A percentile compares a stretch with the other conserved stretches of the same genome.
Conservation (phyloP, 2,797 vertebrate genomes). For the Myiothlypis chrysogaster region DNA sequence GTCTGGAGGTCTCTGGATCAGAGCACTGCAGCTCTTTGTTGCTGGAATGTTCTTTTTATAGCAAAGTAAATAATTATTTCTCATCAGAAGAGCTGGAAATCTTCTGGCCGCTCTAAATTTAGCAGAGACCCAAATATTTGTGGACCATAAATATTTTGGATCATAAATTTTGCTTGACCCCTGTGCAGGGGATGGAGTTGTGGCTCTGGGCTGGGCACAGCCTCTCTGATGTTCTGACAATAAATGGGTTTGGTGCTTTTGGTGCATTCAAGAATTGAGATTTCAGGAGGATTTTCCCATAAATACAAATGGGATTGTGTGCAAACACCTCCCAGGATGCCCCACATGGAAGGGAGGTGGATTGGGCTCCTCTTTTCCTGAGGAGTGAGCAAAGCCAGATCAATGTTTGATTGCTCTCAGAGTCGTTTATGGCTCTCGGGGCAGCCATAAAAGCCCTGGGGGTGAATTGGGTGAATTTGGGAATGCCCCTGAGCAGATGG, state of each 20-base stretch:
- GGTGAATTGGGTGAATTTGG: background rate
- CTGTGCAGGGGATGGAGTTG: background rate
- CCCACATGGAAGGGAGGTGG: background rate
- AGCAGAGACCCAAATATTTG: conserved; percentile 39
- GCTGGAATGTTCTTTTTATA: conserved; percentile 59
- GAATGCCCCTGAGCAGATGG: background rate
- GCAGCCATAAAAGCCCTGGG: background rate
- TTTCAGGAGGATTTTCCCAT: background rate
- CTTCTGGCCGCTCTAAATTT: conserved; percentile 62
- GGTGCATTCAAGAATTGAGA: background rate
- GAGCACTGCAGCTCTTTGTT: background rate
- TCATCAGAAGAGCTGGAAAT: conserved; percentile 56
- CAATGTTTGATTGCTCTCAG: background rate
- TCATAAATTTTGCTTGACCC: background rate
- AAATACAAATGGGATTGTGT: background rate
- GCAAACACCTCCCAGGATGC: background rate
- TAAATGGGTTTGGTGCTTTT: background rate
- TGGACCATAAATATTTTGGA: background rate
- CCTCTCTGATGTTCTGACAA: background rate
- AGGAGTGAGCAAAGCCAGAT: background rate
- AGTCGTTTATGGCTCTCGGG: background rate
- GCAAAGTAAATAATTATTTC: conserved; percentile 59
- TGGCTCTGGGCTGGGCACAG: background rate
- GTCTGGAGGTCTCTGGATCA: background rate
- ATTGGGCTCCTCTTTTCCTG: background rate